Evolutionary conservation across 2,888 invertebrate genomes (phyloP).

Genomic region (Microplitis manilae): DNA sequence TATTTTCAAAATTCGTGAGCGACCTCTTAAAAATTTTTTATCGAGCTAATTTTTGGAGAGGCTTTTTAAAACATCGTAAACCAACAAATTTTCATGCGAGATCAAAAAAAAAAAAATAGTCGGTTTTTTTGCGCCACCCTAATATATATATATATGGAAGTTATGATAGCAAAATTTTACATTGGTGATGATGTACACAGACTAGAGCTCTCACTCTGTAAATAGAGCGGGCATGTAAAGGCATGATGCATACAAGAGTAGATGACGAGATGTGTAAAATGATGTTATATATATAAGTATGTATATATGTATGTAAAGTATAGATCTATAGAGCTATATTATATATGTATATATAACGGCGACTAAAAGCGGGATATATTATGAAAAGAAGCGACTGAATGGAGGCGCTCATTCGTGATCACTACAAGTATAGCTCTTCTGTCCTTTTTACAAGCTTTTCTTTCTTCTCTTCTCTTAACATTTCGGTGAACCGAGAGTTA

Average conservation of each 20-base stretch:
- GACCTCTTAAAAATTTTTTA: too few relatives aligned
- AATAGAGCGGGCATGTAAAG: constrained; percentile 15
- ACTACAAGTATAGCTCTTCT: constrained; percentile 44
- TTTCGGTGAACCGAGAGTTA: constrained; percentile 23
- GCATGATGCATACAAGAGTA: constrained; percentile 21
- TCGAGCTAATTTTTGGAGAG: too few relatives aligned
- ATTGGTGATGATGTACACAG: background rate
- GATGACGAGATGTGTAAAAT: background rate
- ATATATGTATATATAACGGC: constrained; percentile 38
- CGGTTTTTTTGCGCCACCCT: too few relatives aligned
- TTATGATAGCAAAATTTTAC: background rate
- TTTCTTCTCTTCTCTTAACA: constrained; percentile 12
- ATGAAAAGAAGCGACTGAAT: constrained; percentile 52
- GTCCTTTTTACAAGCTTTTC: constrained; percentile 26
- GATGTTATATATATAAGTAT: background rate
- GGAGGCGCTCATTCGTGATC: constrained; percentile 57
- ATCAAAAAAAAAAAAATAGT: too few relatives aligned
- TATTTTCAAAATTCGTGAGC: too few relatives aligned
- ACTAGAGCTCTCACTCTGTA: background rate
- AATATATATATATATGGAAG: background rate
- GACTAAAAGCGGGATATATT: constrained; percentile 34
- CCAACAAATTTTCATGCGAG: too few relatives aligned
- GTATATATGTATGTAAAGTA: background rate
- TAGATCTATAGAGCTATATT: constrained; percentile 1
- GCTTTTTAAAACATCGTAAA: too few relatives aligned